Evolutionary conservation across 2,113 vertebrate species (phyloP).

Genomic region (Daubentonia madagascariensis): DNA sequence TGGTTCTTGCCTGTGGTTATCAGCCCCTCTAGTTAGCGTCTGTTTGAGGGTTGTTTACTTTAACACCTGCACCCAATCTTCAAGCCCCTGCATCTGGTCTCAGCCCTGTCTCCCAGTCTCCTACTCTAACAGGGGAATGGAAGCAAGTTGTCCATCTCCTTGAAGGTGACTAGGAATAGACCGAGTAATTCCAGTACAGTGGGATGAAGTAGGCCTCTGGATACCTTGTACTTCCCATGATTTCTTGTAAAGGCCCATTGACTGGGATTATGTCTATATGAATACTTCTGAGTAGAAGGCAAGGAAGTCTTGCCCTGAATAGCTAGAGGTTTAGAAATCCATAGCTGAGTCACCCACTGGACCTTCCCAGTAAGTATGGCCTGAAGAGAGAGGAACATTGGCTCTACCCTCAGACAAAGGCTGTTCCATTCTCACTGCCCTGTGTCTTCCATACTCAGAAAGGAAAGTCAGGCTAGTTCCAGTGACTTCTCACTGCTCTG

Average conservation of each 20-base stretch:
- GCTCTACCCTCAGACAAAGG: not conserved
- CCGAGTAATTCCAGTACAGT: not conserved
- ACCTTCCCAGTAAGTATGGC: not conserved
- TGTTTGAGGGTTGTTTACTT: too few species aligned
- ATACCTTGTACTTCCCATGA: not conserved
- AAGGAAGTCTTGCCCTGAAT: not conserved
- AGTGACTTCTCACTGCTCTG: not conserved
- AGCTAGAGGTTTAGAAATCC: not conserved
- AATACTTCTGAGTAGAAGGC: not conserved
- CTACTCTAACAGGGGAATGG: not conserved
- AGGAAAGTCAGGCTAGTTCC: not conserved
- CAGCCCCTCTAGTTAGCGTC: too few species aligned
- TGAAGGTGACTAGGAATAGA: not conserved
- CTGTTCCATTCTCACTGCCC: not conserved
- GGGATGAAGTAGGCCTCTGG: not conserved
- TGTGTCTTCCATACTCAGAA: not conserved
- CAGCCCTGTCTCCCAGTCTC: too few species aligned
- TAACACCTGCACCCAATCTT: too few species aligned
- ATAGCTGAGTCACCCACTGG: not conserved
- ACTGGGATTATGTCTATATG: not conserved
- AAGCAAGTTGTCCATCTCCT: not conserved
- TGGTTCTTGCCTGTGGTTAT: too few species aligned
- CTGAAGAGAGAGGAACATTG: not conserved
- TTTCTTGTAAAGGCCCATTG: not conserved
- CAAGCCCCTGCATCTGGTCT: too few species aligned